Percentiles rank a stretch among this genome's conserved stretches.
Conservation (phyloP, 2,113 vertebrate species). For the Paedocypris sp. region DNA sequence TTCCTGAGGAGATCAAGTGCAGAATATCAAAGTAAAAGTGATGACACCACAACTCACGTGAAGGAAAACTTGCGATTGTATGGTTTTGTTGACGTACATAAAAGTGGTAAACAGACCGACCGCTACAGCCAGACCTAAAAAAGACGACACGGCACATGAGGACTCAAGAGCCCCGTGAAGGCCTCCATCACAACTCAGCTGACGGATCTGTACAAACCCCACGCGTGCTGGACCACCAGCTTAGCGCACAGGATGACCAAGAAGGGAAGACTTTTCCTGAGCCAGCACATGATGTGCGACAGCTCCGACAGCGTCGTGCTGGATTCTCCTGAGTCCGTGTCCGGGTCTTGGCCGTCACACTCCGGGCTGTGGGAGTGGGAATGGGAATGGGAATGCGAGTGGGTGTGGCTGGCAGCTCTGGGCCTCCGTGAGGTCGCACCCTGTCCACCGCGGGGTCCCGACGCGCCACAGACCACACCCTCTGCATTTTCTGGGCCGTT, state of each 20-base stretch:
- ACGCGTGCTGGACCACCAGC: conserved; percentile 75
- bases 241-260: conserved; percentile 81
- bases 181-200: too few relatives aligned
- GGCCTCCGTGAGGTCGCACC: conserved; percentile 47
- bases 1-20: too few relatives aligned
- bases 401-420: conserved; percentile 54
- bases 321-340: conserved; percentile 68
- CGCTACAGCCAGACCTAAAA: conserved; percentile 84
- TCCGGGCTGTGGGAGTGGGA: conserved; percentile 49
- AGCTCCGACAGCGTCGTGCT: conserved; percentile 75
- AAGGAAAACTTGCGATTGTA: conserved; percentile 92
- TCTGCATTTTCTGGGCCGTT: conserved; percentile 45
- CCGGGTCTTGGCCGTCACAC: conserved; percentile 41
- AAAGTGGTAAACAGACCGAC: conserved; percentile 91
- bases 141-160: neutral
- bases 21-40: too few relatives aligned
- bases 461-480: conserved; percentile 55
- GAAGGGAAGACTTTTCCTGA: conserved; percentile 88
- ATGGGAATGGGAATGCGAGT: conserved; percentile 56
- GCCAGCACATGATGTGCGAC: conserved; percentile 75
- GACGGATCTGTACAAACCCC: conserved; percentile 71
- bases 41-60: too few relatives aligned
- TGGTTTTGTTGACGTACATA: conserved; percentile 92
- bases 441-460: conserved; percentile 56
- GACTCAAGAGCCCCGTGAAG: too few relatives aligned